Conservation (phyloP, 2,113 vertebrate genomes). For the Neoarius graeffei region DNA sequence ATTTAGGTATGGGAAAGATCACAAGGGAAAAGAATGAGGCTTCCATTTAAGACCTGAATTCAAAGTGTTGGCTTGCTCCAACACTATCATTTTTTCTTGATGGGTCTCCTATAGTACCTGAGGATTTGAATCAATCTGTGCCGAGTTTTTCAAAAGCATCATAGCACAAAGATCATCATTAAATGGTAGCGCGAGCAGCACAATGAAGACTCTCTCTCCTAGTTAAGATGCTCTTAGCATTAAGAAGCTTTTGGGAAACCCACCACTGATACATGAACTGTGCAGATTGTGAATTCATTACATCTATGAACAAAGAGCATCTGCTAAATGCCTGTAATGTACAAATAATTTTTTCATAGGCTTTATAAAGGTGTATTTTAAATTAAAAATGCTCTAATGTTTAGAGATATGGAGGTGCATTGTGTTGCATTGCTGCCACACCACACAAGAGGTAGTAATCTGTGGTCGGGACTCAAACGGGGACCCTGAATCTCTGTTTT, state of each 20-base stretch:
- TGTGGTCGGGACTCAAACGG: neutral
- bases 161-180: neutral
- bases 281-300: neutral
- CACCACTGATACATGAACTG: too few relatives aligned
- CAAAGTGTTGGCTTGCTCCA: slow-evolving; percentile 32
- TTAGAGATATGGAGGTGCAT: neutral
- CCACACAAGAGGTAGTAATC: neutral
- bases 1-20: neutral
- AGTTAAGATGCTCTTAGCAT: neutral
- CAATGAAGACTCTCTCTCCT: neutral
- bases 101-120: slow-evolving; percentile 18
- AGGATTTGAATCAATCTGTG: neutral
- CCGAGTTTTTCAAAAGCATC: too few relatives aligned
- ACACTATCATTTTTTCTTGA: neutral
- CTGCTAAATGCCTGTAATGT: too few relatives aligned
- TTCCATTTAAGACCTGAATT: slow-evolving; percentile 29
- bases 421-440: neutral
- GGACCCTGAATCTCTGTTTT: neutral
- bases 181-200: neutral
- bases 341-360: neutral
- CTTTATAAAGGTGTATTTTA: neutral
- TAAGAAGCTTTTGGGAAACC: too few relatives aligned
- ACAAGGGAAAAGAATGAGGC: neutral
- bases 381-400: neutral
- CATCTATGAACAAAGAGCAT: neutral